Evolutionary conservation across 2,797 vertebrate genomes (phyloP).

Genomic region (Falco novaeseelandiae): DNA sequence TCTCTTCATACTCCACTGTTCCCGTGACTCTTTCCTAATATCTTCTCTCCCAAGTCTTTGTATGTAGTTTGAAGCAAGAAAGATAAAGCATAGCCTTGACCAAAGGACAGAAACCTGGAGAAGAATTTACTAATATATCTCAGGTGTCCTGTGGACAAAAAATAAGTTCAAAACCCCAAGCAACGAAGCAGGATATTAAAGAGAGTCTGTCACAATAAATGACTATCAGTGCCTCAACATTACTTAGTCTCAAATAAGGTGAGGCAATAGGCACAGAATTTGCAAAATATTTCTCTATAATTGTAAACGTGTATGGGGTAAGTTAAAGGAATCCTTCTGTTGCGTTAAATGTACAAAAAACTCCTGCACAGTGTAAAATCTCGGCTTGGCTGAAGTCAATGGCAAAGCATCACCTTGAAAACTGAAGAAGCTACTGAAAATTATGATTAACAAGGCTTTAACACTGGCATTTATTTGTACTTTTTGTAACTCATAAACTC

Average conservation of each 20-base stretch:
- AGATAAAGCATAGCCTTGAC: background rate
- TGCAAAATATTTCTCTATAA: background rate
- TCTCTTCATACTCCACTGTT: background rate
- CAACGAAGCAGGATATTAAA: background rate
- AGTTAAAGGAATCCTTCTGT: background rate
- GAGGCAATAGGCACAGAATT: background rate
- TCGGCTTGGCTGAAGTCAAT: background rate
- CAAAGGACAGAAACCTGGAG: background rate
- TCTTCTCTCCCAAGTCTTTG: background rate
- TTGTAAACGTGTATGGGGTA: background rate
- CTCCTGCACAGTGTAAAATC: background rate
- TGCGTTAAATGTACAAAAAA: background rate
- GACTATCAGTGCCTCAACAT: background rate
- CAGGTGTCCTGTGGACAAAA: background rate
- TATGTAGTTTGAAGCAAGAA: background rate
- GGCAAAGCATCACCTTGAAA: background rate
- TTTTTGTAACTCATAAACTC: background rate
- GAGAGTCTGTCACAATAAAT: background rate
- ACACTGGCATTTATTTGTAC: background rate
- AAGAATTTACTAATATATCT: background rate
- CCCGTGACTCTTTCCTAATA: background rate
- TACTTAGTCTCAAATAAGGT: background rate
- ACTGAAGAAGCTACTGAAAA: background rate
- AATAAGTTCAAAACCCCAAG: background rate
- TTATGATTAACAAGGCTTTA: background rate